phyloP scores from a whole-genome alignment of 1,140 invertebrate genomes.

The Drosophila pectinifera region DNA sequence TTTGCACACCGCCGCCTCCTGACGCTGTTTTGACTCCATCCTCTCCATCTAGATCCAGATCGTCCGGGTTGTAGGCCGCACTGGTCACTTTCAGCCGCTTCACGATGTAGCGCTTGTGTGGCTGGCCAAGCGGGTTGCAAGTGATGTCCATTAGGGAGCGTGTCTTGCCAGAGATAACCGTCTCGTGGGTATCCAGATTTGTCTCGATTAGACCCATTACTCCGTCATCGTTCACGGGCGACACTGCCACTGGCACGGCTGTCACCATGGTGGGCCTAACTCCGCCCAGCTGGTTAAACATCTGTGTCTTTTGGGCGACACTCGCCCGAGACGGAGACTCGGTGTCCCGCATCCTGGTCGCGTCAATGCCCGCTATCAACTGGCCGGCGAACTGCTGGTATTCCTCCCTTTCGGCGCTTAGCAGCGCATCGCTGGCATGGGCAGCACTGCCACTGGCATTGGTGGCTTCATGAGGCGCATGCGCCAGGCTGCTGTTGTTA shows the following conservation, averaged over 20 bases:
- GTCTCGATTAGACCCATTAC: slow-evolving; percentile 92
- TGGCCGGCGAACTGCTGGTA: slow-evolving; percentile 66
- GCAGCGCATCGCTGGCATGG: slow-evolving; percentile 49
- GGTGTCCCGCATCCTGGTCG: slow-evolving; percentile 38
- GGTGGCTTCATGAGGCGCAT: slow-evolving; percentile 52
- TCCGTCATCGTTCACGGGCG: slow-evolving; percentile 33
- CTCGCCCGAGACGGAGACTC: slow-evolving; percentile 57
- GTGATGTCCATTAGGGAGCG: slow-evolving; percentile 92
- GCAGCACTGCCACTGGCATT: slow-evolving; percentile 29
- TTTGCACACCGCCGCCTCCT: slow-evolving; percentile 47
- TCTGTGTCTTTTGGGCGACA: slow-evolving; percentile 70
- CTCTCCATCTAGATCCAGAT: slow-evolving; percentile 33
- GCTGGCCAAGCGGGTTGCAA: slow-evolving; percentile 84
- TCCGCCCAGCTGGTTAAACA: slow-evolving; percentile 63
- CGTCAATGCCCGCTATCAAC: slow-evolving; percentile 62
- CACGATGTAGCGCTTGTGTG: slow-evolving; percentile 63
- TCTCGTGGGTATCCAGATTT: slow-evolving; percentile 91
- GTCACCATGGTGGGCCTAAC: slow-evolving; percentile 56
- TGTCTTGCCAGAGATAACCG: slow-evolving; percentile 88
- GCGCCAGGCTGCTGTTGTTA: slow-evolving; percentile 44
- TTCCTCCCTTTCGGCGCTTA: slow-evolving; percentile 64
- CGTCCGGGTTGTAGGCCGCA: slow-evolving; percentile 43
- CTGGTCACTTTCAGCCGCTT: slow-evolving; percentile 71
- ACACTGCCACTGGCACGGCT: slow-evolving; percentile 60
- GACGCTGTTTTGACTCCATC: slow-evolving; percentile 36